A percentile compares a stretch with the other conserved stretches of the same genome.
Conservation (phyloP, 2,888 invertebrate genomes). For the Drosophila limbata region DNA sequence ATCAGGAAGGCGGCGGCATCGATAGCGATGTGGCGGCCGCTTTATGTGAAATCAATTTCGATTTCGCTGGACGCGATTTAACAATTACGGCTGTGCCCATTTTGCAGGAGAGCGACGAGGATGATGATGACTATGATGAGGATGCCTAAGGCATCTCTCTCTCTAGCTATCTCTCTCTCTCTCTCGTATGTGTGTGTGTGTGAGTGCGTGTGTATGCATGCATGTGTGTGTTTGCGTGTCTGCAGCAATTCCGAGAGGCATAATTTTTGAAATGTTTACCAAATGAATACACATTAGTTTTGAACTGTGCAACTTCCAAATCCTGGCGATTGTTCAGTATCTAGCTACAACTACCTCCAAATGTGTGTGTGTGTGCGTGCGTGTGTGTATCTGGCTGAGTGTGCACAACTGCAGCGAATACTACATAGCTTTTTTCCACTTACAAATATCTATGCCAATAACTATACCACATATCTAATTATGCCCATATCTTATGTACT, state of each 20-base stretch:
- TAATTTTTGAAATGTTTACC: conserved; percentile 78
- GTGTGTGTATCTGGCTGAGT: conserved; percentile 24
- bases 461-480: neutral
- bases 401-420: conserved; percentile 40
- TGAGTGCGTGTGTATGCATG: conserved; percentile 6
- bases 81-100: conserved; percentile 82
- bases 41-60: conserved; percentile 70
- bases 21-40: conserved; percentile 70
- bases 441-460: conserved; percentile 15
- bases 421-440: conserved; percentile 45
- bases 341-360: conserved; percentile 70
- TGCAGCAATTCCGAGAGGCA: conserved; percentile 60
- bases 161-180: neutral
- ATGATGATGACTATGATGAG: conserved; percentile 82
- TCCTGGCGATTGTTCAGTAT: conserved; percentile 32
- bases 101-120: conserved; percentile 81
- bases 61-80: conserved; percentile 80
- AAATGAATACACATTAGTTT: conserved; percentile 73
- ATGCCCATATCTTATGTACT: conserved; percentile 8
- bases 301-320: conserved; percentile 18
- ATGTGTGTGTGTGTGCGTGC: conserved; percentile 45
- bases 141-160: conserved; percentile 55
- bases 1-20: conserved; percentile 48
- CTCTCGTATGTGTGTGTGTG: conserved; percentile 3
- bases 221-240: conserved; percentile 11